These are phyloP conservation scores for Drosophila atroscutellata DNA, from an alignment of 2,888 invertebrate species.

Conservation along the genomic window DNA sequence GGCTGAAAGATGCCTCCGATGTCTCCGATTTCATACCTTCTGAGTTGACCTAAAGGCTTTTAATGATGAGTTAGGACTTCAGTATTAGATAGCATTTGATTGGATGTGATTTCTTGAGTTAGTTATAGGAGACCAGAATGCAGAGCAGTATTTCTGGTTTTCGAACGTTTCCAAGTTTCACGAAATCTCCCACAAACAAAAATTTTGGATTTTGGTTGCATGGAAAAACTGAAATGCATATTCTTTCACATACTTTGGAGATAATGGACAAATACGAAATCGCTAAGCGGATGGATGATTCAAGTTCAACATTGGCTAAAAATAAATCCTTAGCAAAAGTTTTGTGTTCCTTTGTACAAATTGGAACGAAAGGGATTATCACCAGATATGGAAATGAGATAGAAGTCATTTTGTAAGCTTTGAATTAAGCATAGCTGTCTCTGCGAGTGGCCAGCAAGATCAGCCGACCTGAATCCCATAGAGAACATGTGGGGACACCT, in stretches of 20 bases:
- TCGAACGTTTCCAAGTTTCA: too few relatives aligned
- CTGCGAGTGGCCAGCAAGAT: too few relatives aligned
- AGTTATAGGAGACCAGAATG: background rate
- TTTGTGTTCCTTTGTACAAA: background rate
- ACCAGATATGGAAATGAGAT: background rate
- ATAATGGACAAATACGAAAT: background rate
- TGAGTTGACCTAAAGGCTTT: background rate
- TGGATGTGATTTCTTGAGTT: background rate
- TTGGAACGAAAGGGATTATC: background rate
- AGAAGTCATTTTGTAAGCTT: background rate
- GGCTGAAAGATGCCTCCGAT: background rate
- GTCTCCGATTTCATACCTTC: background rate
- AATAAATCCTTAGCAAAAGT: too few relatives aligned
- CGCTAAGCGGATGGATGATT: background rate
- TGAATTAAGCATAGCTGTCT: background rate
- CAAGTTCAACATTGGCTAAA: too few relatives aligned
- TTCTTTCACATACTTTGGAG: background rate
- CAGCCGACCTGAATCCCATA: too few relatives aligned
- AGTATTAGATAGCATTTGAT: background rate
- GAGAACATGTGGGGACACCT: too few relatives aligned
- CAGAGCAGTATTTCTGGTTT: background rate
- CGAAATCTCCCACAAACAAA: too few relatives aligned
- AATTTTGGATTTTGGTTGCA: too few relatives aligned
- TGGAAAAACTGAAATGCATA: background rate
- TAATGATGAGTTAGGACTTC: background rate